Percentiles rank a stretch among this genome's conserved stretches.
These are phyloP conservation scores for Pecten maximus DNA, from an alignment of 2,888 invertebrate genomes.

Conservation along the genomic window DNA sequence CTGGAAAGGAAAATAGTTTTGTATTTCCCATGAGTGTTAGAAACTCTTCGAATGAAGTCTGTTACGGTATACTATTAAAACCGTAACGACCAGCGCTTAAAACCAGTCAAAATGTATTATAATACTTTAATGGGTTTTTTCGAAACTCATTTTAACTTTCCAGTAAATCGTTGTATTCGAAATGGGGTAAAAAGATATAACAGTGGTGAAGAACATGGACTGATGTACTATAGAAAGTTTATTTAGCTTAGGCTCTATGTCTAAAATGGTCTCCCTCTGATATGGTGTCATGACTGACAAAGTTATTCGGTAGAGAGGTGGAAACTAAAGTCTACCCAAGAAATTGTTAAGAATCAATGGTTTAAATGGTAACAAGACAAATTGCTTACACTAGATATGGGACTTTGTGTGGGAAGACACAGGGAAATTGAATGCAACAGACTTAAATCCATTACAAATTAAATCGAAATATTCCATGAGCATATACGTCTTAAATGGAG, in stretches of 20 bases:
- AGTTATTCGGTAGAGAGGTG: background rate
- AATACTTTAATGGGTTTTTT: background rate
- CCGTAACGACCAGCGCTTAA: background rate
- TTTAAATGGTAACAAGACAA: background rate
- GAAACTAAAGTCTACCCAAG: background rate
- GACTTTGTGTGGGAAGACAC: background rate
- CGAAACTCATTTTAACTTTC: background rate
- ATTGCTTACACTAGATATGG: background rate
- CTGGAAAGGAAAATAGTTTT: background rate
- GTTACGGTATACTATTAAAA: background rate
- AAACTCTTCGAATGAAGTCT: background rate
- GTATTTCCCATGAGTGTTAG: background rate
- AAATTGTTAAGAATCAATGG: background rate
- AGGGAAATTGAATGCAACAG: background rate
- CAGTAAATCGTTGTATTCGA: background rate
- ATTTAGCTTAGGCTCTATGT: too few species aligned
- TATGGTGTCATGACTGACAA: background rate
- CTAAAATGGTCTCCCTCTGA: background rate
- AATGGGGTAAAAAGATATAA: background rate
- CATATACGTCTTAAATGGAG: background rate
- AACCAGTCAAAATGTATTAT: background rate
- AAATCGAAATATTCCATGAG: background rate
- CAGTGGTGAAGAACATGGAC: background rate
- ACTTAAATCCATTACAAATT: background rate
- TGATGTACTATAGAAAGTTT: background rate